A percentile compares a stretch with the other conserved stretches of the same genome.
Conservation (phyloP, 2,797 vertebrate genomes). For the Poecilia picta region DNA sequence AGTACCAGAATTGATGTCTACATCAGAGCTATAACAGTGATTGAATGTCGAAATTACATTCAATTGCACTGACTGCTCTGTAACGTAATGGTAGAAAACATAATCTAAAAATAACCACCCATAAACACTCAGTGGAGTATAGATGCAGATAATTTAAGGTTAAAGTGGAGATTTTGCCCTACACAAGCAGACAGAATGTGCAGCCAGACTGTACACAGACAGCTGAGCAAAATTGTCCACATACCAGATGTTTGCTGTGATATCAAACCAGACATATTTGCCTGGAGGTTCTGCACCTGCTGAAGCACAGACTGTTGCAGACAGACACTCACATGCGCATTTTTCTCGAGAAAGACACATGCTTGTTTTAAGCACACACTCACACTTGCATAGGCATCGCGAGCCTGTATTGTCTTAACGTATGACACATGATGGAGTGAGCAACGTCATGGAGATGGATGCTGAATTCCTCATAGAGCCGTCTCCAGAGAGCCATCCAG, state of each 20-base stretch:
- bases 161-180: slow-evolving; percentile 12
- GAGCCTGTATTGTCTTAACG: slow-evolving; percentile 60
- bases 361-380: slow-evolving; percentile 26
- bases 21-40: background rate
- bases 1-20: background rate
- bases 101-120: slow-evolving; percentile 29
- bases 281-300: slow-evolving; percentile 72
- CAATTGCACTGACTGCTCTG: background rate
- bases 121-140: slow-evolving; percentile 21
- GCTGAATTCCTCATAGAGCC: slow-evolving; percentile 67
- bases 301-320: slow-evolving; percentile 64
- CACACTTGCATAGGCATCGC: slow-evolving; percentile 14
- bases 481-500: slow-evolving; percentile 64
- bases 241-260: slow-evolving; percentile 72
- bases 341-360: slow-evolving; percentile 42
- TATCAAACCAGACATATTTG: slow-evolving; percentile 66
- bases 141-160: slow-evolving; percentile 27
- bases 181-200: slow-evolving; percentile 16
- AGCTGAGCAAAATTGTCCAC: slow-evolving; percentile 57
- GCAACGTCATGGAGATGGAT: slow-evolving; percentile 68
- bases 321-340: slow-evolving; percentile 22
- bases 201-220: slow-evolving; percentile 43
- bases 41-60: background rate
- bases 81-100: slow-evolving; percentile 4
- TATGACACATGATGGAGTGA: slow-evolving; percentile 75